Percentiles rank a stretch among this genome's conserved stretches.
Evolutionary conservation across 1,140 invertebrate genomes (phyloP).

Genomic region (Nymphalis io): DNA sequence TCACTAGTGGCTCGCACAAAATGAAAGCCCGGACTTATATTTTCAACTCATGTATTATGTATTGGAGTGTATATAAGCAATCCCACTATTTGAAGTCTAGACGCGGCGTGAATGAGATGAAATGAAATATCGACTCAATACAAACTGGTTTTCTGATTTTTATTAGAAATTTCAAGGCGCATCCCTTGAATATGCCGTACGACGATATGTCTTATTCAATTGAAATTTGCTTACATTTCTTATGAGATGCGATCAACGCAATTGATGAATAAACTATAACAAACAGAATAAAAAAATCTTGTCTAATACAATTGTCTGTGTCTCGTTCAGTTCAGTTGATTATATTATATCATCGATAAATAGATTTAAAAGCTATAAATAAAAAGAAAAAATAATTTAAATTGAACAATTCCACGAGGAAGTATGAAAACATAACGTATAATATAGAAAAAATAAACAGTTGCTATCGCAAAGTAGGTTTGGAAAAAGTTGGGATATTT

Average conservation of each 20-base stretch:
- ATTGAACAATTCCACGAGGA: not conserved
- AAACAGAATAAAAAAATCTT: not conserved
- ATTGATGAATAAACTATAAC: conserved; percentile 21
- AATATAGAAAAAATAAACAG: conserved; percentile 28
- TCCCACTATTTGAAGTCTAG: conserved; percentile 67
- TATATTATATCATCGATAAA: not conserved
- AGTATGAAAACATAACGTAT: not conserved
- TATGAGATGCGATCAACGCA: conserved; percentile 11
- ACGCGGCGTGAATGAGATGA: conserved; percentile 71
- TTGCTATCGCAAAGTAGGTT: conserved; percentile 49
- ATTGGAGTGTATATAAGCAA: conserved; percentile 67
- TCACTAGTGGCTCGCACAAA: conserved; percentile 62
- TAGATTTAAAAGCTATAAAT: not conserved
- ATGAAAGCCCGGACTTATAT: conserved; percentile 69
- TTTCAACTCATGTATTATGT: conserved; percentile 72
- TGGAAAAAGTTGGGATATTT: conserved; percentile 51
- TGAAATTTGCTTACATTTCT: conserved; percentile 29
- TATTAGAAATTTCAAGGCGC: conserved; percentile 51
- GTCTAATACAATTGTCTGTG: not conserved
- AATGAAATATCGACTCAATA: conserved; percentile 67
- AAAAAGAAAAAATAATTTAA: not conserved
- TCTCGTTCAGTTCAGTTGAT: not conserved
- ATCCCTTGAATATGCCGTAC: conserved; percentile 41
- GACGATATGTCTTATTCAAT: conserved; percentile 32
- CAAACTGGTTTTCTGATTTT: conserved; percentile 58